Evolutionary conservation across 1,140 invertebrate genomes (phyloP).

Genomic region (Brachionus calyciflorus): DNA sequence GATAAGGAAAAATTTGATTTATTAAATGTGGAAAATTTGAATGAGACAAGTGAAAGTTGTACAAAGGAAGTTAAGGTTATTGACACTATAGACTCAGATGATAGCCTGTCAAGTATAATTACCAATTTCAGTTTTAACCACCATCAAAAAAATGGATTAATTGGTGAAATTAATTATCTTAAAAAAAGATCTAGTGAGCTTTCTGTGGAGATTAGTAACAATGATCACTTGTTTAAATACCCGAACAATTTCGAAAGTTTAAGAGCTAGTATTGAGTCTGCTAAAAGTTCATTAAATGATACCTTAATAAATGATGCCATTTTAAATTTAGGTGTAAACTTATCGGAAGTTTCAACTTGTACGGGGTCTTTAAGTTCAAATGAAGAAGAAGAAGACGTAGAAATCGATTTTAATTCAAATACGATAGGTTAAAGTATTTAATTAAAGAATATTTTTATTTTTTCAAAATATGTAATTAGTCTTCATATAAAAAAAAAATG

Average conservation of each 20-base stretch:
- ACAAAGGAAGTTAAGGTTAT: neutral
- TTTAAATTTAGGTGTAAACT: neutral
- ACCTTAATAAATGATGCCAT: neutral
- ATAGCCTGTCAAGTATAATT: neutral
- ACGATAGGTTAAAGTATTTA: no score
- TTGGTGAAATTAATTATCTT: neutral
- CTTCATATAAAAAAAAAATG: no score
- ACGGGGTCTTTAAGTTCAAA: no score
- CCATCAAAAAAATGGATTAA: neutral
- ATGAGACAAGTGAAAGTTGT: neutral
- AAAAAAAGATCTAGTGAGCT: slow-evolving; percentile 13
- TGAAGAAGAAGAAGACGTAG: no score
- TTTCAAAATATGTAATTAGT: no score
- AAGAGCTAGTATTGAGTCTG: neutral
- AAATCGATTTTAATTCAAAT: no score
- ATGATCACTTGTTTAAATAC: no score
- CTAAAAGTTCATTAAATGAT: neutral
- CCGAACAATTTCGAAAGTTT: neutral
- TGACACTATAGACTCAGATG: neutral
- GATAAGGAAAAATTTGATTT: slow-evolving; percentile 29
- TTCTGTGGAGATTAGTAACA: no score
- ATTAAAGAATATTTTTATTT: no score
- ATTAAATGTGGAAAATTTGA: neutral
- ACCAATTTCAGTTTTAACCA: neutral
- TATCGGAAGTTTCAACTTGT: slow-evolving; percentile 13